phyloP scores from a whole-genome alignment of 1,140 invertebrate species.

The Drosophila tsacasi region DNA sequence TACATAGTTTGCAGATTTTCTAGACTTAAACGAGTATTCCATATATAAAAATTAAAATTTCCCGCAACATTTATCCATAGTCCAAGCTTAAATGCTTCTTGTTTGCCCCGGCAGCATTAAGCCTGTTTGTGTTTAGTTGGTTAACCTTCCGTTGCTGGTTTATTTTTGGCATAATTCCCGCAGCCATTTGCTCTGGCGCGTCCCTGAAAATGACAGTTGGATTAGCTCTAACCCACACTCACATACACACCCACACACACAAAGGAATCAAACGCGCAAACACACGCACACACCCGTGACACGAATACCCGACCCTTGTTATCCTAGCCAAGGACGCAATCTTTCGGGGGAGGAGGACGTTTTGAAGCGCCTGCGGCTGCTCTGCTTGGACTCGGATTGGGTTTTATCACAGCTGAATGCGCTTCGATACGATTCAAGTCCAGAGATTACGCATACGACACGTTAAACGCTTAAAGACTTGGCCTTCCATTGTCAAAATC shows the following conservation, averaged over 20 bases:
- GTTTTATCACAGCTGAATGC: slow-evolving; percentile 30
- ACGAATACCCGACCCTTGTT: slow-evolving; percentile 63
- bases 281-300: slow-evolving; percentile 51
- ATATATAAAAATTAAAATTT: slow-evolving; percentile 3
- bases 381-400: slow-evolving; percentile 4
- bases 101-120: neutral
- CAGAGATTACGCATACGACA: slow-evolving; percentile 73
- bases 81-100: slow-evolving; percentile 7
- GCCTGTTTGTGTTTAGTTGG: slow-evolving; percentile 22
- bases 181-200: slow-evolving; percentile 53
- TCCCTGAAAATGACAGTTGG: slow-evolving; percentile 72
- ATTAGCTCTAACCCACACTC: slow-evolving; percentile 49
- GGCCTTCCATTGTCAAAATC: slow-evolving; percentile 41
- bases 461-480: slow-evolving; percentile 65
- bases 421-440: slow-evolving; percentile 37
- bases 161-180: slow-evolving; percentile 72
- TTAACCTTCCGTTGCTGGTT: slow-evolving; percentile 36
- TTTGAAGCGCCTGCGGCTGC: slow-evolving; percentile 15
- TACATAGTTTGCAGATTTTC: neutral
- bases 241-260: neutral
- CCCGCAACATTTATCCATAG: slow-evolving; percentile 2
- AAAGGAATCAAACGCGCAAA: slow-evolving; percentile 1
- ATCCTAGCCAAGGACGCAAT: slow-evolving; percentile 18
- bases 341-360: neutral
- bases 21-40: neutral